Conservation (phyloP, 37 sponge, comb jelly and placozoan genomes). For the Dysidea cf. avara region DNA sequence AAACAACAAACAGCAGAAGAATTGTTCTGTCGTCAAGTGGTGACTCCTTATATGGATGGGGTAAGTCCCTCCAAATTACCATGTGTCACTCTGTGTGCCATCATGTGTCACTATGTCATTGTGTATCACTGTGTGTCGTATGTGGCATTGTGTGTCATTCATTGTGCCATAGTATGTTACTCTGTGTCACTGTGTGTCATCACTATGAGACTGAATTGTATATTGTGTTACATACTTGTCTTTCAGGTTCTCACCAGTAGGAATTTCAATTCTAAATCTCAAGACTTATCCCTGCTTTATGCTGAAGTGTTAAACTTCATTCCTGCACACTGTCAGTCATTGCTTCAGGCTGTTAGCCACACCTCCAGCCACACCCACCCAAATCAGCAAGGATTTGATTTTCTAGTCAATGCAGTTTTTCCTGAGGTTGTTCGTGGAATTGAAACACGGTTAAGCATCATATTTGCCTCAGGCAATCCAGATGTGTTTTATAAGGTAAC, state of each 20-base stretch:
- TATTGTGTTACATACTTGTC: not conserved
- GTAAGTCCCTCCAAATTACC: conserved; percentile 23
- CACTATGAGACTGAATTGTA: too few relatives aligned
- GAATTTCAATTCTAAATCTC: conserved; percentile 31
- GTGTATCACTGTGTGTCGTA: not conserved
- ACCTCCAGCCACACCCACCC: not conserved
- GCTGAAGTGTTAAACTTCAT: conserved; percentile 58
- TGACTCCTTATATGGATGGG: conserved; percentile 72
- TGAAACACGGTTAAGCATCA: conserved; percentile 42
- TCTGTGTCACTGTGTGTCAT: too few relatives aligned
- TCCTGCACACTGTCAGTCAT: conserved; percentile 49
- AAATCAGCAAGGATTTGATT: conserved; percentile 73
- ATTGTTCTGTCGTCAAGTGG: conserved; percentile 59
- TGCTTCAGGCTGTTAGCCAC: conserved; percentile 50
- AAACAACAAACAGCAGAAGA: conserved; percentile 63
- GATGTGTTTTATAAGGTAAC: conserved; percentile 79
- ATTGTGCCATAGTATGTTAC: too few relatives aligned
- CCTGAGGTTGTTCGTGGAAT: conserved; percentile 74
- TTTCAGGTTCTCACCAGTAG: conserved; percentile 41
- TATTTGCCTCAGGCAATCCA: conserved; percentile 93
- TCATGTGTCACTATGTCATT: not conserved
- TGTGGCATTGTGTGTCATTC: too few relatives aligned
- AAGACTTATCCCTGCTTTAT: conserved; percentile 78
- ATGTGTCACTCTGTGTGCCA: conserved; percentile 9
- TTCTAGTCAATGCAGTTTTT: conserved; percentile 89